Percentiles rank a stretch among this genome's conserved stretches.
Conservation (phyloP, 2,797 vertebrate species). For the Jordanella pulchra region DNA sequence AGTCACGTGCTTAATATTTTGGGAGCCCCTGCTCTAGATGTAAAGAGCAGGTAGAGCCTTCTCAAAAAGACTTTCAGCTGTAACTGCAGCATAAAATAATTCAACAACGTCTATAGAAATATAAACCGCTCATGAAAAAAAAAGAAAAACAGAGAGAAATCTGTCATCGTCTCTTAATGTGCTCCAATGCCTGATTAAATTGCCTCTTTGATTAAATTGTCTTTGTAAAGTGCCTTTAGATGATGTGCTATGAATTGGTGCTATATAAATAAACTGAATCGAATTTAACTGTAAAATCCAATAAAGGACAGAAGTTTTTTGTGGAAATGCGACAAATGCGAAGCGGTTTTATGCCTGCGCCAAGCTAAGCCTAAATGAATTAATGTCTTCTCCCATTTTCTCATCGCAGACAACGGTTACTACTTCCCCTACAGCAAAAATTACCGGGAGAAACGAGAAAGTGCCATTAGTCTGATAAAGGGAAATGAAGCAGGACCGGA, state of each 20-base stretch:
- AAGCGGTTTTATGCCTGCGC: background rate
- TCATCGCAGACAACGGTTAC: conserved; percentile 91
- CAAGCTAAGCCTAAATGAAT: background rate
- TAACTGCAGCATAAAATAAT: background rate
- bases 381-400: background rate
- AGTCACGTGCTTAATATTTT: no score
- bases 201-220: no score
- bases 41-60: background rate
- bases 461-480: conserved; percentile 85
- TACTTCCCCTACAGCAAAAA: conserved; percentile 90
- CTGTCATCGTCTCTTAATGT: no score
- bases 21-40: no score
- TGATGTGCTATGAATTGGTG: no score
- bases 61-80: background rate
- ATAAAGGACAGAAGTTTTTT: background rate
- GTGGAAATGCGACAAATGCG: background rate
- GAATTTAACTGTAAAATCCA: background rate
- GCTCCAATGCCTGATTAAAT: no score
- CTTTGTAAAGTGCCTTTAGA: no score
- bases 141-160: no score
- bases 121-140: background rate
- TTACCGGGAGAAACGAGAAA: conserved; percentile 87
- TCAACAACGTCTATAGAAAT: background rate
- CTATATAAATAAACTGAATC: no score
- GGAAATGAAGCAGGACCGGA: conserved; percentile 71